Percentiles rank a stretch among this genome's conserved stretches.
phyloP scores from a whole-genome alignment of 2,113 vertebrate species.

The Lutjanus erythropterus region DNA sequence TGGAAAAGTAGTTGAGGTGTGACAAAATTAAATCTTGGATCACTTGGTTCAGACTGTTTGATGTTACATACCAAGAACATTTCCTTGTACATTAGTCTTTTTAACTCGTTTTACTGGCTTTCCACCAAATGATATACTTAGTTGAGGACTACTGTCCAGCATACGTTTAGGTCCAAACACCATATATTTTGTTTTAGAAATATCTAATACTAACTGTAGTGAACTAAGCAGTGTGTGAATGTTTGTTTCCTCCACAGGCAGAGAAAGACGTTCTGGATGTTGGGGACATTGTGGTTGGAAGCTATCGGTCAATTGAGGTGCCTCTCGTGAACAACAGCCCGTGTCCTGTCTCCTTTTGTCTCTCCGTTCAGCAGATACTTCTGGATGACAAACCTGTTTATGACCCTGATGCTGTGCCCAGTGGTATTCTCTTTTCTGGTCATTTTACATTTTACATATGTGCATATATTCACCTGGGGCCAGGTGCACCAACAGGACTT shows the following conservation, averaged over 20 bases:
- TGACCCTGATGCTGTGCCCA: slow-evolving; percentile 52
- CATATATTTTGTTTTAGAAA: no score
- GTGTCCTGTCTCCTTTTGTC: slow-evolving; percentile 87
- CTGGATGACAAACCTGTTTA: slow-evolving; percentile 55
- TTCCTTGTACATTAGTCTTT: no score
- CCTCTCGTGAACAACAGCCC: slow-evolving; percentile 88
- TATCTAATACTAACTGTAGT: no score
- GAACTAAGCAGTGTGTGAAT: background rate
- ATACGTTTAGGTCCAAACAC: no score
- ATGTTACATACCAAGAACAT: no score
- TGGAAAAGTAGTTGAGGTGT: no score
- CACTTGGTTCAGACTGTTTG: no score
- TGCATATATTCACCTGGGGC: background rate
- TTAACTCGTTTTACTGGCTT: no score
- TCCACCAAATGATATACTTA: no score
- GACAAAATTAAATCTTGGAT: no score
- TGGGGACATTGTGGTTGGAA: slow-evolving; percentile 87
- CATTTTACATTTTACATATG: background rate
- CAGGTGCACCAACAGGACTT: no score
- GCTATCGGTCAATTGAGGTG: slow-evolving; percentile 80
- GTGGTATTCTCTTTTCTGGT: slow-evolving; percentile 80
- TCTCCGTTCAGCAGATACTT: slow-evolving; percentile 86
- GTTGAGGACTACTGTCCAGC: no score
- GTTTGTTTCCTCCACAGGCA: slow-evolving; percentile 78
- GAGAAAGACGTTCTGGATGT: slow-evolving; percentile 84